Conservation (phyloP, 2,888 invertebrate genomes). For the Phragmatobia fuliginosa region DNA sequence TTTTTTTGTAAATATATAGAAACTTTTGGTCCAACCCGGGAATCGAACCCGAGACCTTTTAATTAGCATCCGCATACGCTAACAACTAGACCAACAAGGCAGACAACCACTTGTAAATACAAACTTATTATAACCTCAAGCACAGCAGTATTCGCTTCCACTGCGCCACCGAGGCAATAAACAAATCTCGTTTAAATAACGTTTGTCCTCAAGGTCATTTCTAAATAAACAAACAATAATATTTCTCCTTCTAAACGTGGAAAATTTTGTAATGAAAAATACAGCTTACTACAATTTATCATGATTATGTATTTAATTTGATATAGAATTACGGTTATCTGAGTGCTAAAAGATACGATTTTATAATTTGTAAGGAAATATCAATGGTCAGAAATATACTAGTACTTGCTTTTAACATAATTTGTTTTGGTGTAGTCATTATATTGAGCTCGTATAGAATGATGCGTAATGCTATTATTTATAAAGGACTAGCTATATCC, state of each 20-base stretch:
- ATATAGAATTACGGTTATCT: background rate
- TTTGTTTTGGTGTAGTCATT: too few relatives aligned
- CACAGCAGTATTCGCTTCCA: too few relatives aligned
- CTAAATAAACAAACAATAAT: background rate
- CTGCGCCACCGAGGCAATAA: too few relatives aligned
- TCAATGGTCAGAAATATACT: background rate
- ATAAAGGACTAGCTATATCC: background rate
- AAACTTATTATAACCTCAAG: too few relatives aligned
- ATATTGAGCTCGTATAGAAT: background rate
- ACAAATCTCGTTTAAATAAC: too few relatives aligned
- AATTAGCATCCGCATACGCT: too few relatives aligned
- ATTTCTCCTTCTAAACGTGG: background rate
- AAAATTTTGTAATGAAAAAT: background rate
- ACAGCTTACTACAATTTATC: background rate
- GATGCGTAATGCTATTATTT: background rate
- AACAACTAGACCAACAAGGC: too few relatives aligned
- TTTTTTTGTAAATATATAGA: too few relatives aligned
- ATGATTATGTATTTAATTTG: background rate
- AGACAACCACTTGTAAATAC: too few relatives aligned
- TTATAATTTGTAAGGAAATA: background rate
- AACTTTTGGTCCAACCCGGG: too few relatives aligned
- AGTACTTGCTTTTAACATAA: too few relatives aligned
- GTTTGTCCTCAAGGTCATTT: background rate
- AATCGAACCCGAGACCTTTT: too few relatives aligned
- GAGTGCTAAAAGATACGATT: background rate